These are phyloP conservation scores for Drosophila anceps DNA, from an alignment of 2,888 invertebrate genomes.

Conservation along the genomic window DNA sequence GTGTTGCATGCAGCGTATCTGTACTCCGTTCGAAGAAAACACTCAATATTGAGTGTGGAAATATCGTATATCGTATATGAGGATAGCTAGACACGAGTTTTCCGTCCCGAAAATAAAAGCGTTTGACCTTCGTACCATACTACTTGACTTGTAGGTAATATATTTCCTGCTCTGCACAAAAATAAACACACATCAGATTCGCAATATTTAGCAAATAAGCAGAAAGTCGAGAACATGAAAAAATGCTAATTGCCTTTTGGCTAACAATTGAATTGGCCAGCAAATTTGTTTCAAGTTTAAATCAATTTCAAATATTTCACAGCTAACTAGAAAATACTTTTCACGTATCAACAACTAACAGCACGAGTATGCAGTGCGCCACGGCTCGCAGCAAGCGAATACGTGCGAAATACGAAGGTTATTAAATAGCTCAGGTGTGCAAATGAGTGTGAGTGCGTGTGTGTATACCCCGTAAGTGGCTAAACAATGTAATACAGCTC, in stretches of 20 bases:
- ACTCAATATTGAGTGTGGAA: constrained; percentile 27
- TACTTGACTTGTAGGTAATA: constrained; percentile 27
- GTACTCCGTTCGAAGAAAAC: constrained; percentile 23
- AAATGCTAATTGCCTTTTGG: neutral
- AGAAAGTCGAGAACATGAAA: neutral
- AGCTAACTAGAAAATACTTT: constrained; percentile 1
- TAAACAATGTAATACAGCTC: constrained; percentile 25
- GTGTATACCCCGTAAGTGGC: constrained; percentile 4
- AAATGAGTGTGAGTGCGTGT: neutral
- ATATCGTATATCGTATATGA: constrained; percentile 15
- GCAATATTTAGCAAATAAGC: constrained; percentile 47
- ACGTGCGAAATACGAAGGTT: constrained; percentile 60
- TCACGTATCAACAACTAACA: neutral
- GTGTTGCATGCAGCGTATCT: constrained; percentile 46
- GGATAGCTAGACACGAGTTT: constrained; percentile 41
- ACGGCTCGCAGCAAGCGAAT: constrained; percentile 46
- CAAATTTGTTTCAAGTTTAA: constrained; percentile 37
- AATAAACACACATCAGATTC: constrained; percentile 41
- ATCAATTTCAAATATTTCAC: constrained; percentile 30
- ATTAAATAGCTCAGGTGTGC: constrained; percentile 29
- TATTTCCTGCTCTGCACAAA: constrained; percentile 48
- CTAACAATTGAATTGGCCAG: constrained; percentile 18
- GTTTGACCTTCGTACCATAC: constrained; percentile 63
- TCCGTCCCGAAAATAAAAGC: constrained; percentile 28
- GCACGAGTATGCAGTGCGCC: constrained; percentile 36